A percentile compares a stretch with the other conserved stretches of the same genome.
These are phyloP conservation scores for Nymphalis c-album DNA, from an alignment of 2,888 invertebrate genomes.

Conservation along the genomic window DNA sequence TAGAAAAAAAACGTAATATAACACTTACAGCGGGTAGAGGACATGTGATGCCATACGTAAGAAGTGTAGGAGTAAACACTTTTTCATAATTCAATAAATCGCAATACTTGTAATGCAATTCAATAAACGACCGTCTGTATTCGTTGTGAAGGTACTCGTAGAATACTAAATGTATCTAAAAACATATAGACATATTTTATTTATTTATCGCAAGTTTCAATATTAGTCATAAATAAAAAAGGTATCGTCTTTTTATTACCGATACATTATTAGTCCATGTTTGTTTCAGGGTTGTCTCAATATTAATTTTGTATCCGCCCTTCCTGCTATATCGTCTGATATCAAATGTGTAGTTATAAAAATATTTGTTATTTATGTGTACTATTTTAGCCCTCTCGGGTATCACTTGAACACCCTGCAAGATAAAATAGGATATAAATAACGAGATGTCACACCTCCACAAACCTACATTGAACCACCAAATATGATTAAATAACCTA, in stretches of 20 bases:
- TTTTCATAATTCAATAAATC: slow-evolving; percentile 42
- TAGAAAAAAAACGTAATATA: background rate
- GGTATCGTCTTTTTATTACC: slow-evolving; percentile 28
- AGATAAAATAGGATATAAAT: slow-evolving; percentile 11
- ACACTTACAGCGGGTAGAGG: slow-evolving; percentile 43
- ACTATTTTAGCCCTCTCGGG: slow-evolving; percentile 40
- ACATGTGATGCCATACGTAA: slow-evolving; percentile 41
- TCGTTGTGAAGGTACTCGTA: slow-evolving; percentile 37
- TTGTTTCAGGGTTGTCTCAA: slow-evolving; percentile 28
- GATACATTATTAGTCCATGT: slow-evolving; percentile 48
- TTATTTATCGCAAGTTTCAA: background rate
- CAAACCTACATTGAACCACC: no score
- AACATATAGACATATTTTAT: background rate
- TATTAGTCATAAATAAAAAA: background rate
- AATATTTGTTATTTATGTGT: slow-evolving; percentile 42
- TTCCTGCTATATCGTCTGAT: slow-evolving; percentile 44
- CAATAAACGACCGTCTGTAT: slow-evolving; percentile 35
- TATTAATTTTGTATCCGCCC: slow-evolving; percentile 45
- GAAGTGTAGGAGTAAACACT: slow-evolving; percentile 12
- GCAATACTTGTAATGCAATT: slow-evolving; percentile 43
- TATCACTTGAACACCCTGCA: slow-evolving; percentile 42
- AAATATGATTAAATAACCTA: no score
- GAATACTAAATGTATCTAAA: slow-evolving; percentile 43
- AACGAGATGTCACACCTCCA: no score
- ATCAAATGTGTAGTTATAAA: slow-evolving; percentile 25